Conservation (phyloP, 2,888 invertebrate species). For the Hyposoter dolosus region DNA sequence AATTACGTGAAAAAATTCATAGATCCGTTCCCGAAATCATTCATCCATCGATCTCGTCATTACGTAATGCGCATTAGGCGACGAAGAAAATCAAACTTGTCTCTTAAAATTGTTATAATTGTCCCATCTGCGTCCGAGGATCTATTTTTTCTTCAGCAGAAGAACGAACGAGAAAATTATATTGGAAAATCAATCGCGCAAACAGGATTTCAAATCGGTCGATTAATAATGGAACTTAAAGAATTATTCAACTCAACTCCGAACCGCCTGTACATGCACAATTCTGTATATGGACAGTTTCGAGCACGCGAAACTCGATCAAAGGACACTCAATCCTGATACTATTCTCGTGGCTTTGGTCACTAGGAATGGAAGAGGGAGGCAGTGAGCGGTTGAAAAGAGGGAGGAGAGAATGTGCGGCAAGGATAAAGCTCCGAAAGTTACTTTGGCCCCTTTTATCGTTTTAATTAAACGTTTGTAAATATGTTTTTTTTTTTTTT, state of each 20-base stretch:
- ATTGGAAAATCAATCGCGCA: not conserved
- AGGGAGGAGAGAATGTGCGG: conserved; percentile 2
- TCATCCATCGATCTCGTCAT: no score
- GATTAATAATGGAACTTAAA: not conserved
- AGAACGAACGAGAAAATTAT: no score
- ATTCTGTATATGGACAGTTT: conserved; percentile 19
- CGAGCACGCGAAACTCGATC: conserved; percentile 55
- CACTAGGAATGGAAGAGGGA: conserved; percentile 4
- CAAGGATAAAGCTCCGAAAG: conserved; percentile 48
- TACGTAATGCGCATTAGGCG: no score
- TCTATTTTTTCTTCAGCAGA: no score
- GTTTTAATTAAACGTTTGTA: conserved; percentile 67
- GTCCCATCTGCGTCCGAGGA: no score
- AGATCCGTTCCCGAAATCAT: no score
- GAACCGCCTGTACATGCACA: not conserved
- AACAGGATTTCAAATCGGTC: not conserved
- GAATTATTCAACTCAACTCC: not conserved
- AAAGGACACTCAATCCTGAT: conserved; percentile 59
- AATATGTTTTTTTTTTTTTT: conserved; percentile 44
- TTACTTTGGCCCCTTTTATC: conserved; percentile 59
- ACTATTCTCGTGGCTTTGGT: conserved; percentile 39
- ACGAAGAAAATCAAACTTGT: no score
- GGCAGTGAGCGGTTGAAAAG: not conserved
- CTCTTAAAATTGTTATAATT: no score
- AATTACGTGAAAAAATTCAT: no score